A percentile compares a stretch with the other conserved stretches of the same genome.
These are phyloP conservation scores for Acipenser transmontanus DNA, from an alignment of 2,797 vertebrate genomes.

Conservation along the genomic window DNA sequence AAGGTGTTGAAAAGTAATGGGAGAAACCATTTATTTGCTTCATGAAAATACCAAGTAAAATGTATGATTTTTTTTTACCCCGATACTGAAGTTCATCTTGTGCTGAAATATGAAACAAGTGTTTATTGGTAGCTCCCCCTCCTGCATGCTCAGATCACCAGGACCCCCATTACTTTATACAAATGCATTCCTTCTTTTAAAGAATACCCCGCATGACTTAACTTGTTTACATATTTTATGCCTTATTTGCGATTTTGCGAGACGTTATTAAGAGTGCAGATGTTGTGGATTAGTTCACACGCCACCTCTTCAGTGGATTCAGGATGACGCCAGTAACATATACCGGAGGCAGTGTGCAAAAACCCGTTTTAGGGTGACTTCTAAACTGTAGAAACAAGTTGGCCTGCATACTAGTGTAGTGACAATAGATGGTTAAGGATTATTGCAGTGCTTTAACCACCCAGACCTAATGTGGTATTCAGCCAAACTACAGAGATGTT, in stretches of 20 bases:
- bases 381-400: not conserved
- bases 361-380: not conserved
- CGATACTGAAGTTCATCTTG: too few relatives aligned
- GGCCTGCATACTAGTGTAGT: not conserved
- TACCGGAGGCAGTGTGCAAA: not conserved
- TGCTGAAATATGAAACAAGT: too few relatives aligned
- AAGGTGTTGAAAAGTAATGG: not conserved
- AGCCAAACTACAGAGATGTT: too few relatives aligned
- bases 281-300: constrained; percentile 5
- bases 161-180: not conserved
- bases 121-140: too few relatives aligned
- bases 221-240: not conserved
- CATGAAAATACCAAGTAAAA: too few relatives aligned
- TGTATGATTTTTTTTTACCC: too few relatives aligned
- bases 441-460: not conserved
- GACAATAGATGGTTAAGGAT: not conserved
- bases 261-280: constrained; percentile 1
- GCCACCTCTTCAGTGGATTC: not conserved
- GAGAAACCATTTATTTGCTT: too few relatives aligned
- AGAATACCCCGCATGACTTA: not conserved
- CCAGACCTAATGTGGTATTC: not conserved
- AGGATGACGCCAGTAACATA: not conserved
- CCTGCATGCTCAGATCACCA: too few relatives aligned
- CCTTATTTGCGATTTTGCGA: constrained; percentile 3
- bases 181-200: not conserved